phyloP scores from a whole-genome alignment of 2,888 invertebrate genomes.

The Spatulosminthurus flaviceps region DNA sequence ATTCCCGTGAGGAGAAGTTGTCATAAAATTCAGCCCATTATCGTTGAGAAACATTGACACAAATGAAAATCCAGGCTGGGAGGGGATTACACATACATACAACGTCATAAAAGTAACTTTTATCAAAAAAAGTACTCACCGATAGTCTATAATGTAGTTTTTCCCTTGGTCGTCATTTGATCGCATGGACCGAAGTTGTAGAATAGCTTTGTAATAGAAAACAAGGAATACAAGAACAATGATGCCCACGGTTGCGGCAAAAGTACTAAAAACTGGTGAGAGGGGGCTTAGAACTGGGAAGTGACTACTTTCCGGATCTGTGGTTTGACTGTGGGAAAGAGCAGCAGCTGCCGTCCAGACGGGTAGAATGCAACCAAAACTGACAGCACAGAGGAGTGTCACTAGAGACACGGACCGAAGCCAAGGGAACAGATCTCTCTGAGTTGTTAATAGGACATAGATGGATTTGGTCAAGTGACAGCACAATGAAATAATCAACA shows the following conservation, averaged over 20 bases:
- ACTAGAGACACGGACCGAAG: slow-evolving; percentile 58
- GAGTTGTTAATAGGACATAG: slow-evolving; percentile 53
- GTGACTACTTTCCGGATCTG: slow-evolving; percentile 39
- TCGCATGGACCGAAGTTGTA: slow-evolving; percentile 42
- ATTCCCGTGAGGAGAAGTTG: neutral
- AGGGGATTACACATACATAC: neutral
- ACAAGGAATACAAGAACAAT: slow-evolving; percentile 49
- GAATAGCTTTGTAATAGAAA: slow-evolving; percentile 54
- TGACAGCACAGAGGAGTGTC: slow-evolving; percentile 56
- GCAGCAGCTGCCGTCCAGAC: slow-evolving; percentile 58
- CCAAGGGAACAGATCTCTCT: slow-evolving; percentile 56
- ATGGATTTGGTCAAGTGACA: slow-evolving; percentile 57
- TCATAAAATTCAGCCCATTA: neutral
- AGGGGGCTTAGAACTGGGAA: slow-evolving; percentile 54
- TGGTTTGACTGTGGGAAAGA: slow-evolving; percentile 42
- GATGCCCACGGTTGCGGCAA: slow-evolving; percentile 50
- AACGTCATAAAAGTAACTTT: neutral
- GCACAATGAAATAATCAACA: slow-evolving; percentile 54
- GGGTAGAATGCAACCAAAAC: slow-evolving; percentile 57
- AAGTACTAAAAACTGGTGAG: slow-evolving; percentile 55
- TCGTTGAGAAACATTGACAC: too few species aligned
- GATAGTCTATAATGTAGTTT: slow-evolving; percentile 37
- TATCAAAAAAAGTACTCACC: slow-evolving; percentile 36
- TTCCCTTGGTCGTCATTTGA: slow-evolving; percentile 27
- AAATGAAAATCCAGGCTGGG: too few species aligned